phyloP scores from a whole-genome alignment of 1,140 invertebrate genomes.

The Calycopis cecrops region DNA sequence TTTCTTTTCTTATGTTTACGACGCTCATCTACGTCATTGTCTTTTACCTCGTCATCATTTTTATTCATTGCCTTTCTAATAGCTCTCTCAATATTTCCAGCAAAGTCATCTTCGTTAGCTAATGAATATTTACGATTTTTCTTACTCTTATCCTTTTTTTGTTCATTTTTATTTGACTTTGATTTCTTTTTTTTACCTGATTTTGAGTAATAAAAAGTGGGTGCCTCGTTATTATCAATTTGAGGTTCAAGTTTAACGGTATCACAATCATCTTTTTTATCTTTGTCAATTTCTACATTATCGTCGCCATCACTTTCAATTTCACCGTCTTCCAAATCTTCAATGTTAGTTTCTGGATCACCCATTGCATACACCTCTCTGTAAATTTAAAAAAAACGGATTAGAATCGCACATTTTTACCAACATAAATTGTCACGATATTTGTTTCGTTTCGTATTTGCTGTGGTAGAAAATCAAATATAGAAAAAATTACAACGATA shows the following conservation, averaged over 20 bases:
- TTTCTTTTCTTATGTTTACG: constrained; percentile 71
- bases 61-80: constrained; percentile 80
- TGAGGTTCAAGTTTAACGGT: constrained; percentile 33
- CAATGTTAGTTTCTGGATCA: constrained; percentile 46
- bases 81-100: constrained; percentile 84
- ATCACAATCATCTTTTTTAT: constrained; percentile 43
- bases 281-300: constrained; percentile 39
- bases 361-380: constrained; percentile 59
- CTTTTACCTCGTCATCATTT: constrained; percentile 71
- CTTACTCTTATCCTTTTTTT: constrained; percentile 64
- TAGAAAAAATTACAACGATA: too few relatives aligned
- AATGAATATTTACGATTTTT: constrained; percentile 55
- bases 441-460: too few relatives aligned
- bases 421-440: too few relatives aligned
- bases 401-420: too few relatives aligned
- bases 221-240: constrained; percentile 35
- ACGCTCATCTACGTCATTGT: constrained; percentile 70
- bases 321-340: constrained; percentile 78
- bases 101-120: constrained; percentile 81
- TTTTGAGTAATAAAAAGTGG: constrained; percentile 56
- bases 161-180: constrained; percentile 59
- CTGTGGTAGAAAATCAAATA: too few relatives aligned
- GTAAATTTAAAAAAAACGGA: constrained; percentile 47
- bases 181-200: constrained; percentile 72
- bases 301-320: constrained; percentile 78